Percentiles rank a stretch among this genome's conserved stretches.
Evolutionary conservation across 2,113 vertebrate genomes (phyloP).

Genomic region (Lycocorax pyrrhopterus): DNA sequence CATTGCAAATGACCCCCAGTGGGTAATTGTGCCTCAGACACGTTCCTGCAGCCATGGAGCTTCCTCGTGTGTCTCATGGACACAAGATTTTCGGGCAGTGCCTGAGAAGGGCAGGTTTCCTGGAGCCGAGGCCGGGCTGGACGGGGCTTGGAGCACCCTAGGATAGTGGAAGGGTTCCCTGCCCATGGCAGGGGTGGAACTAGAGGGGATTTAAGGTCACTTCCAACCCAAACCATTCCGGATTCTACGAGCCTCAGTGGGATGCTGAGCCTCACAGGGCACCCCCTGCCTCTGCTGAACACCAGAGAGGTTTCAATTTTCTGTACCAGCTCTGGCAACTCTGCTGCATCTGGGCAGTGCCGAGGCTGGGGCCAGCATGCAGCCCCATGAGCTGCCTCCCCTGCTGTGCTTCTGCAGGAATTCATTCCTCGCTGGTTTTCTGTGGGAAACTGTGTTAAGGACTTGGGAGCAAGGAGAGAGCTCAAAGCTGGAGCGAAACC

Average conservation of each 20-base stretch:
- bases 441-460: background rate
- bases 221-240: background rate
- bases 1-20: fast-evolving
- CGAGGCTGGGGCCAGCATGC: fast-evolving
- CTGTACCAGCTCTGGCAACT: background rate
- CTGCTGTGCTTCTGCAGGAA: background rate
- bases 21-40: fast-evolving
- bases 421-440: fast-evolving
- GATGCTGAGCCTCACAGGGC: background rate
- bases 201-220: background rate
- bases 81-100: fast-evolving
- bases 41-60: background rate
- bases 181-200: background rate
- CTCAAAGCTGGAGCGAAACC: background rate
- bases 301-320: fast-evolving
- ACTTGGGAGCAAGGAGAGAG: background rate
- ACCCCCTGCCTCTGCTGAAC: too few relatives aligned
- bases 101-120: background rate
- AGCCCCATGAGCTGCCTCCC: background rate
- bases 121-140: background rate
- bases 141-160: fast-evolving
- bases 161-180: background rate
- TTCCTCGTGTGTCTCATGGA: fast-evolving
- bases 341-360: fast-evolving
- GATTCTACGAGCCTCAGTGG: fast-evolving